These are phyloP conservation scores for Eupithecia subumbrata DNA, from an alignment of 2,888 invertebrate genomes.

Conservation along the genomic window DNA sequence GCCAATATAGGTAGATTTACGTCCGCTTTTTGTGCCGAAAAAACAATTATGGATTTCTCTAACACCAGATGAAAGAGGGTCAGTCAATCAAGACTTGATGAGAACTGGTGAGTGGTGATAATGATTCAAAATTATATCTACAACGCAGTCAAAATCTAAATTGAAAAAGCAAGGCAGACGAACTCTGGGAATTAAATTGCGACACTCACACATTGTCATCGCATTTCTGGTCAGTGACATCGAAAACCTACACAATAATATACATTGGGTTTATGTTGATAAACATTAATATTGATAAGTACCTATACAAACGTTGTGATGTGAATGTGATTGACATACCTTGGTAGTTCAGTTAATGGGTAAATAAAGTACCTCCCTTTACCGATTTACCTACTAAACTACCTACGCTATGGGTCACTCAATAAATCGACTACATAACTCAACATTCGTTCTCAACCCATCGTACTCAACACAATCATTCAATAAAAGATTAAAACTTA, in stretches of 20 bases:
- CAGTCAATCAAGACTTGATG: not conserved
- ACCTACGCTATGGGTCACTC: not conserved
- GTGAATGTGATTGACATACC: not conserved
- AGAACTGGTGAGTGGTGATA: not conserved
- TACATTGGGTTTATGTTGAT: conserved; percentile 17
- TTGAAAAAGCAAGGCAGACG: not conserved
- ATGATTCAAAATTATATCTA: not conserved
- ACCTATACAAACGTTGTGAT: not conserved
- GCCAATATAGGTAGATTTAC: not conserved
- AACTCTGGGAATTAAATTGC: conserved; percentile 1
- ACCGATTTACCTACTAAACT: not conserved
- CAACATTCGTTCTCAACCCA: no score
- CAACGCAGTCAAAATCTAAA: not conserved
- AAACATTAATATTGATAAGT: conserved; percentile 19
- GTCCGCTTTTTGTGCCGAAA: not conserved
- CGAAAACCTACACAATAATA: not conserved
- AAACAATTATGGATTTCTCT: not conserved
- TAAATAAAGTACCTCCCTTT: not conserved
- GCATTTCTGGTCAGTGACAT: conserved; percentile 23
- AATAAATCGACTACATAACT: not conserved
- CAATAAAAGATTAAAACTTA: not conserved
- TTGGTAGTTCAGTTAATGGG: no score
- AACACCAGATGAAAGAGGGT: not conserved
- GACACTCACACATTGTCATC: conserved; percentile 11
- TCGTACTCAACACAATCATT: not conserved